A percentile compares a stretch with the other conserved stretches of the same genome.
These are phyloP conservation scores for Syngnathoides biaculeatus DNA, from an alignment of 2,113 vertebrate genomes.

Conservation along the genomic window DNA sequence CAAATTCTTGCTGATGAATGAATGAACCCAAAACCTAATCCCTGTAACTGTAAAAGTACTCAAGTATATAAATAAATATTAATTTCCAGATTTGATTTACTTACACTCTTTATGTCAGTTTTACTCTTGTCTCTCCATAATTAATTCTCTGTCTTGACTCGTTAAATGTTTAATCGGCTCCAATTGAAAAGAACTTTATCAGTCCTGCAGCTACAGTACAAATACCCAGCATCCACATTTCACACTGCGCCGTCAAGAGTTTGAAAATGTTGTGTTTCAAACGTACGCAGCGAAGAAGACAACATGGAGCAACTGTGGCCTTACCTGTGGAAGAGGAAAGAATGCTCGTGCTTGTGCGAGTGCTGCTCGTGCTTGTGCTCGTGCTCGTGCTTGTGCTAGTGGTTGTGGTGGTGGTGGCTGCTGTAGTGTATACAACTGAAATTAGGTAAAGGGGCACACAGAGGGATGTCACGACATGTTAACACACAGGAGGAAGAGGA, in stretches of 20 bases:
- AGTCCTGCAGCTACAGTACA: not conserved
- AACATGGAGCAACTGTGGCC: constrained; percentile 10
- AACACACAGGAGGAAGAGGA: constrained; percentile 34
- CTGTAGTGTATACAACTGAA: constrained; percentile 50
- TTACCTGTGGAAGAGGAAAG: constrained; percentile 51
- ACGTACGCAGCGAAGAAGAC: not conserved
- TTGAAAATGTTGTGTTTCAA: not conserved
- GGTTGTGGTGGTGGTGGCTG: constrained; percentile 21
- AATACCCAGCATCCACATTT: not conserved
- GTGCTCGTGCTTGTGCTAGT: not conserved
- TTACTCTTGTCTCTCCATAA: too few species aligned
- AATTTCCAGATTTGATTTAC: too few species aligned
- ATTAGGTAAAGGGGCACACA: constrained; percentile 49
- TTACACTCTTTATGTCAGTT: too few species aligned
- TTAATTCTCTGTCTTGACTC: too few species aligned
- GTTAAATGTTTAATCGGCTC: too few species aligned
- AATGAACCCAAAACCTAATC: too few species aligned
- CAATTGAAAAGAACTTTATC: too few species aligned
- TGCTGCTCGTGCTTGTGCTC: not conserved
- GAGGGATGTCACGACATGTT: constrained; percentile 35
- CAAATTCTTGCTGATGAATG: too few species aligned
- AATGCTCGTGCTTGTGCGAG: constrained; percentile 8
- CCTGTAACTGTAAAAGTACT: too few species aligned
- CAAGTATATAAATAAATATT: too few species aligned
- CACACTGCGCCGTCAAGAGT: not conserved